These are phyloP conservation scores for Sceliomorpha sp. DNA, from an alignment of 2,888 invertebrate species.

Conservation along the genomic window DNA sequence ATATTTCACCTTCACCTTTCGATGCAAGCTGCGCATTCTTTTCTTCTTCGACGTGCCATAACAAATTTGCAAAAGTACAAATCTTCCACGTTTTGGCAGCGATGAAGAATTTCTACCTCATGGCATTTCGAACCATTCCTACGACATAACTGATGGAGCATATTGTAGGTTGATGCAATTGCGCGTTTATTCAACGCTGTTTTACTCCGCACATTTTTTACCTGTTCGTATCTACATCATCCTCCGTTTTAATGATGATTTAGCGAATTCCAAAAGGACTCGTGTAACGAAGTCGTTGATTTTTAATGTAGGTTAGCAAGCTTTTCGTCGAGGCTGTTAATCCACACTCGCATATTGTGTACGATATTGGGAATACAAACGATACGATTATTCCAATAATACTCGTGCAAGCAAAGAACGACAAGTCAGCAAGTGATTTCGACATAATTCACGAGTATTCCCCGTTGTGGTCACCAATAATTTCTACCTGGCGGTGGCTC, in stretches of 20 bases:
- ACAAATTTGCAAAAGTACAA: slow-evolving; percentile 1
- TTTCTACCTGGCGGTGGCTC: slow-evolving; percentile 30
- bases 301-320: background rate
- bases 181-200: background rate
- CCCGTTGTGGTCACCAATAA: slow-evolving; percentile 57
- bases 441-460: slow-evolving; percentile 64
- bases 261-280: background rate
- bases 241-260: background rate
- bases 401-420: slow-evolving; percentile 43
- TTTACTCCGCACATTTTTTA: background rate
- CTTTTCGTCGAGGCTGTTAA: background rate
- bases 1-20: slow-evolving; percentile 47
- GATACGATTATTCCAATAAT: slow-evolving; percentile 24
- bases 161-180: no score
- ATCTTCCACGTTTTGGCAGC: background rate
- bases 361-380: slow-evolving; percentile 15
- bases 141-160: no score
- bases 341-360: slow-evolving; percentile 6
- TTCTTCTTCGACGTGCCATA: slow-evolving; percentile 13
- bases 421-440: slow-evolving; percentile 69
- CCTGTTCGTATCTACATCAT: background rate
- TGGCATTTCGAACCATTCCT: background rate
- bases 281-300: background rate
- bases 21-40: slow-evolving; percentile 29
- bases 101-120: background rate